These are phyloP conservation scores for Gallinago media DNA, from an alignment of 2,113 vertebrate genomes.

Conservation along the genomic window DNA sequence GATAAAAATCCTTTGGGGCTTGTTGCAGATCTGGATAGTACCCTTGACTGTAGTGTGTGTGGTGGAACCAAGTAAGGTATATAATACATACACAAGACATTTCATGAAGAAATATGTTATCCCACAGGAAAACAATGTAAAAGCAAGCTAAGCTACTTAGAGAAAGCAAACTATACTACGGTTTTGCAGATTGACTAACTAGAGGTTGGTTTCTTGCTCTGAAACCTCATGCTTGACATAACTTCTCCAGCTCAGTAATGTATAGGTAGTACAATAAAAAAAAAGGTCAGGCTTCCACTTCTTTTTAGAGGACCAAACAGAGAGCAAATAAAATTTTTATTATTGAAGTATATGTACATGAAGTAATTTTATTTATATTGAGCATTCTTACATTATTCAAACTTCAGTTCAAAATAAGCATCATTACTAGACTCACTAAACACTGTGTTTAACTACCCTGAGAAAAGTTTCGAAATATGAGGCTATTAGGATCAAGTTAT, in stretches of 20 bases:
- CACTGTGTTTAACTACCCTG: background rate
- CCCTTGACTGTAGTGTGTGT: background rate
- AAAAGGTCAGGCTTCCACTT: rapidly evolving
- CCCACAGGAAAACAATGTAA: background rate
- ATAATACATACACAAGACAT: background rate
- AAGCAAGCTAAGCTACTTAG: background rate
- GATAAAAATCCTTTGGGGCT: background rate
- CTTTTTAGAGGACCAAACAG: background rate
- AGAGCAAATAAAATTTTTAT: background rate
- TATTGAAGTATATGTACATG: background rate
- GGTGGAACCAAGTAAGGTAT: background rate
- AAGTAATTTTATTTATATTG: background rate
- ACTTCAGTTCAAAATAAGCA: background rate
- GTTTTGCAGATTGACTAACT: background rate
- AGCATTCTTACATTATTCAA: background rate
- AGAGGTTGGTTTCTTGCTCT: background rate
- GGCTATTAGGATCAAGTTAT: background rate
- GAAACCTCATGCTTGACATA: background rate
- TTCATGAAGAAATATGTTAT: background rate
- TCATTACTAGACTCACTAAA: background rate
- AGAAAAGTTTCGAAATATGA: background rate
- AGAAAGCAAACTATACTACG: background rate
- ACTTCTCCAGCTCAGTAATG: background rate
- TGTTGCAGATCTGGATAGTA: constrained; percentile 1
- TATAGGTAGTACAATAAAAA: background rate